A percentile compares a stretch with the other conserved stretches of the same genome.
Evolutionary conservation across 2,888 invertebrate genomes (phyloP).

Genomic region (Smittia sp.): DNA sequence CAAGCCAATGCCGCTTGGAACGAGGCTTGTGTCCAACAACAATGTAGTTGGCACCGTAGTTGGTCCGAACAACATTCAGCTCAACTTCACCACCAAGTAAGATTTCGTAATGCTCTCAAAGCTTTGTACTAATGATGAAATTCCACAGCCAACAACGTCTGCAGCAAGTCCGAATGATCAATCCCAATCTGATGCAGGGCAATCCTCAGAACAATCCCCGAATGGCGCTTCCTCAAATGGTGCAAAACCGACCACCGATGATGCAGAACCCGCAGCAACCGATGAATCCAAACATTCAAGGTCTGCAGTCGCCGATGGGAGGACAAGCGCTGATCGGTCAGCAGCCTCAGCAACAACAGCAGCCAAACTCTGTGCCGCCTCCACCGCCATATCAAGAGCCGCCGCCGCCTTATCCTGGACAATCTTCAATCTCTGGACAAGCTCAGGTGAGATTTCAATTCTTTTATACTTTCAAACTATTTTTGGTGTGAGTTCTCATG

Average conservation of each 20-base stretch:
- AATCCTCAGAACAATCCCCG: constrained; percentile 15
- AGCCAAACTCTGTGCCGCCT: constrained; percentile 54
- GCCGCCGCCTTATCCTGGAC: constrained; percentile 67
- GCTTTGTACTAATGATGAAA: not conserved
- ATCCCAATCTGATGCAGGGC: constrained; percentile 41
- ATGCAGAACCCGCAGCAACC: constrained; percentile 30
- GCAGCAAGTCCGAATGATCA: constrained; percentile 41
- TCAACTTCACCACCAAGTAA: constrained; percentile 1
- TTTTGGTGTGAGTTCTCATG: constrained; percentile 39
- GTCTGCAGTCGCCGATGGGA: constrained; percentile 35
- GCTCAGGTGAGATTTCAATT: constrained; percentile 24
- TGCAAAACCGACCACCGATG: constrained; percentile 35
- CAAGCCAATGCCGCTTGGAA: constrained; percentile 58
- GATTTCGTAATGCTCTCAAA: not conserved
- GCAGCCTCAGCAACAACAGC: constrained; percentile 41
- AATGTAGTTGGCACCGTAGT: constrained; percentile 46
- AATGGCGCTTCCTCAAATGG: constrained; percentile 42
- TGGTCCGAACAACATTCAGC: constrained; percentile 30
- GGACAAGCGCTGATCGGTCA: constrained; percentile 39
- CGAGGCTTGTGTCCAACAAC: constrained; percentile 58
- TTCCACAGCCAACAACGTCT: constrained; percentile 41
- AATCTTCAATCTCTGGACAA: constrained; percentile 49
- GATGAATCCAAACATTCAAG: constrained; percentile 41
- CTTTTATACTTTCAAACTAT: not conserved
- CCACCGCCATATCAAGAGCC: constrained; percentile 73